phyloP scores from a whole-genome alignment of 1,140 invertebrate species.

The Hermatobates lingyangjiaoensis region DNA sequence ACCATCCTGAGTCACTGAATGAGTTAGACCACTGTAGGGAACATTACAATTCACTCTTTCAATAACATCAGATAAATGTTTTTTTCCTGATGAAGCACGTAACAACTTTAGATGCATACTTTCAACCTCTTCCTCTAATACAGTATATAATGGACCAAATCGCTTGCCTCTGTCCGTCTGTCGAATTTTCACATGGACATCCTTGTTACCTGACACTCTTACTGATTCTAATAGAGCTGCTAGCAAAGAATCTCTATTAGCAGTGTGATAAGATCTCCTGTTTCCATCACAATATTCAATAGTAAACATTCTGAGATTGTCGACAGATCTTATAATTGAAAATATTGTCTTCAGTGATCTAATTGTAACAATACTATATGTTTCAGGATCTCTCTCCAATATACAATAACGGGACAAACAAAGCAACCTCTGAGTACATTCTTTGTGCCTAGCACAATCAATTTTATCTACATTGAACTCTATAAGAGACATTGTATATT shows the following conservation, averaged over 20 bases:
- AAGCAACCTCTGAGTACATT: slow-evolving; percentile 66
- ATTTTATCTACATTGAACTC: slow-evolving; percentile 87
- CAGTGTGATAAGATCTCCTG: slow-evolving; percentile 67
- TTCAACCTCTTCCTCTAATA: slow-evolving; percentile 90
- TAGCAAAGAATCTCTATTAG: slow-evolving; percentile 77
- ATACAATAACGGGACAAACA: slow-evolving; percentile 91
- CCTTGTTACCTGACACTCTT: slow-evolving; percentile 84
- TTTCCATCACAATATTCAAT: slow-evolving; percentile 90
- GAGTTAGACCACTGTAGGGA: slow-evolving; percentile 89
- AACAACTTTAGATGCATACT: slow-evolving; percentile 65
- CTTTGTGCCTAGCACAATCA: slow-evolving; percentile 48
- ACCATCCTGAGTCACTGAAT: slow-evolving; percentile 89
- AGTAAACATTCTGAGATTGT: slow-evolving; percentile 83
- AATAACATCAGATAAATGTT: slow-evolving; percentile 25
- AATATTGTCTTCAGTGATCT: slow-evolving; percentile 79
- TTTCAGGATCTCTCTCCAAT: slow-evolving; percentile 87
- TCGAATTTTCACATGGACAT: slow-evolving; percentile 87
- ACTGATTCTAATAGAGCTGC: slow-evolving; percentile 92
- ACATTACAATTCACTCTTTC: slow-evolving; percentile 88
- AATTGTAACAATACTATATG: slow-evolving; percentile 78
- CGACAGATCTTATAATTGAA: slow-evolving; percentile 69
- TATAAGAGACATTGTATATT: slow-evolving; percentile 73
- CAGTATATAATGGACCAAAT: slow-evolving; percentile 66
- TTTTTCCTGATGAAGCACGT: slow-evolving; percentile 43
- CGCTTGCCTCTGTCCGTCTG: slow-evolving; percentile 65